Evolutionary conservation across 1,140 invertebrate species (phyloP), one percentile per base, ranked within the genome.

Genomic region (Calliopsis andreniformis): DNA sequence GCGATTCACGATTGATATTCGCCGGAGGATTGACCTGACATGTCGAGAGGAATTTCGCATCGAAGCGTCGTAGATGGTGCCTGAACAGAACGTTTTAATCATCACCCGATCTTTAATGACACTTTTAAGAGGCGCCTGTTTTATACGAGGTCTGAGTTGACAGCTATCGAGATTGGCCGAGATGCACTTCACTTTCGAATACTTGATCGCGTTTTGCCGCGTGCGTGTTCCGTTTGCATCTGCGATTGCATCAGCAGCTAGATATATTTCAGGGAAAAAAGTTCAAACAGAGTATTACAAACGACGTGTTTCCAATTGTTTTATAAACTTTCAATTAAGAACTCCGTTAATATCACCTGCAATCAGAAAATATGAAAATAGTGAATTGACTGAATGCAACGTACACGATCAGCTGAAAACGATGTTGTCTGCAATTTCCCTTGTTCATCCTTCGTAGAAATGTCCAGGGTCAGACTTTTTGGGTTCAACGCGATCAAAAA

Each of bases 401-500:
- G 91, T 89, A 95, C 95, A 83, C 93, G 90, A 30, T 92, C 88
- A 66, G 93, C 92, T 47, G 91, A 78, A 87, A 96, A 96, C 32
- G 89, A 88, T 8, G 95, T 79, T 1, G 93, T 95, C 89, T 95
- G 94, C 35, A 95, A 78, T 53, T 91, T 84, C 53, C 94, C 93
- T 70, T 94, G 92, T 76, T 93, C 93, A 80, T 94, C 93, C 1
- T 92, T 87, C 39, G 94, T 91, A 18, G 94, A 93, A 76, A 96
- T 93, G 76, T 96, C 95, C 32, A 96, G 89, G 20, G 92, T 92
- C 78, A 93, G 91, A 63, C 89, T 90, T 76, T 91, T 90, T 0
- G 96, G 96, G 85, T 97, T 94, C 61, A 97, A 86, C 0, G 94
- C 94, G 7, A 97, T 90, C 0, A 94, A 91, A 88, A 97, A 96